Conservation (phyloP, 1,140 invertebrate genomes). For the Branchinecta lindahli region DNA sequence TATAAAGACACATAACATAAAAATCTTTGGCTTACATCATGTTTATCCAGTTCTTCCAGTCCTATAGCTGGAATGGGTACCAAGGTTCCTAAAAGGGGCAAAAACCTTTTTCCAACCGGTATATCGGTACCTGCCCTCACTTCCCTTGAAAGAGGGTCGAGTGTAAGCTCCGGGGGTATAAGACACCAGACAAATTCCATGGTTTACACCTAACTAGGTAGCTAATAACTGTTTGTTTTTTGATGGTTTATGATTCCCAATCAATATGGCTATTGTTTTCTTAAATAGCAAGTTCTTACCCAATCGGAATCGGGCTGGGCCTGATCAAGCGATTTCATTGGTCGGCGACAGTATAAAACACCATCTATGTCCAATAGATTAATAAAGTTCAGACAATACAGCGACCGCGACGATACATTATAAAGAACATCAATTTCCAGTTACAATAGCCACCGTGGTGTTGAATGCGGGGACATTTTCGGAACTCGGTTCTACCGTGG, state of each 20-base stretch:
- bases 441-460: neutral
- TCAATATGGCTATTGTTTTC: too few species aligned
- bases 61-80: neutral
- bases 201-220: neutral
- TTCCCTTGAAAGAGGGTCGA: neutral
- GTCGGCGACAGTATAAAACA: too few species aligned
- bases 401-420: neutral
- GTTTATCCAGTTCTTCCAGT: neutral
- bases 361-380: neutral
- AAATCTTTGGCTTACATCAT: neutral
- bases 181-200: slow-evolving; percentile 7
- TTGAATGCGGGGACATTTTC: too few species aligned
- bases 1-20: too few species aligned
- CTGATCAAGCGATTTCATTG: too few species aligned
- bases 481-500: too few species aligned
- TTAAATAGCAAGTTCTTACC: too few species aligned
- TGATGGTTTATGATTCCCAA: neutral
- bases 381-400: neutral
- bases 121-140: neutral
- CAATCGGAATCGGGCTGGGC: too few species aligned
- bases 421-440: neutral
- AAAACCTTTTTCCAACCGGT: neutral
- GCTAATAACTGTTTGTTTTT: neutral
- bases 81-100: neutral
- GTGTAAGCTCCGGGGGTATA: neutral